Evolutionary conservation across 2,888 invertebrate genomes (phyloP).

Genomic region (Pristionchus exspectatus): DNA sequence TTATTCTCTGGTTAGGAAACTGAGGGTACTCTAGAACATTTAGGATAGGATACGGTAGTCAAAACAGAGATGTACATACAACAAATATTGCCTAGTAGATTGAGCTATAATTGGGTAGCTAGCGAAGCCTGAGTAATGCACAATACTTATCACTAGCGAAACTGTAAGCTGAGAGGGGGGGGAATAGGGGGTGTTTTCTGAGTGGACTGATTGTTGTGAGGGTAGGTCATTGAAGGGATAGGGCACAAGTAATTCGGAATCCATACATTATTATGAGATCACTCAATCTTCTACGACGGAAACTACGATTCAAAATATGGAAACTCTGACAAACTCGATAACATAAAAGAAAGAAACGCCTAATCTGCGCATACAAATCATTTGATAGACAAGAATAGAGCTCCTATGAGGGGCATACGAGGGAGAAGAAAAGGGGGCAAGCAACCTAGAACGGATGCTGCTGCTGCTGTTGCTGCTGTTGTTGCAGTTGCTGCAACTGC

Average conservation of each 20-base stretch:
- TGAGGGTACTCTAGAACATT: conserved; percentile 37
- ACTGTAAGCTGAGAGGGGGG: neutral
- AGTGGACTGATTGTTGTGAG: neutral
- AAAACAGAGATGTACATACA: conserved; percentile 18
- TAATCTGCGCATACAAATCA: conserved; percentile 17
- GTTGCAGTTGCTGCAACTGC: neutral
- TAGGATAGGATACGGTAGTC: conserved; percentile 2
- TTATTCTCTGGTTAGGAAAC: neutral
- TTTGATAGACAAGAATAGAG: neutral
- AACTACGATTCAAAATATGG: neutral
- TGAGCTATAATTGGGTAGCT: neutral
- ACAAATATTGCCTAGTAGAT: conserved; percentile 20
- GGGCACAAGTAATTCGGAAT: neutral
- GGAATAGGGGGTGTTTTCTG: neutral
- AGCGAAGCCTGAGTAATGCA: conserved; percentile 34
- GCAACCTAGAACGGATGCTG: conserved; percentile 17
- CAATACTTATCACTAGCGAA: neutral
- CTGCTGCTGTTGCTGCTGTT: neutral
- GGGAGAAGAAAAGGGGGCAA: neutral
- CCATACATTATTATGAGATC: conserved; percentile 31
- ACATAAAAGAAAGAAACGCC: neutral
- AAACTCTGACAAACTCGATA: neutral
- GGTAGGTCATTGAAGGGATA: neutral
- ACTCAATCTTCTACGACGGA: neutral
- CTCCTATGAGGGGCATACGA: neutral